Percentiles rank a stretch among this genome's conserved stretches.
These are phyloP conservation scores for Oreochromis mossambicus DNA, from an alignment of 2,797 vertebrate species.

Conservation along the genomic window DNA sequence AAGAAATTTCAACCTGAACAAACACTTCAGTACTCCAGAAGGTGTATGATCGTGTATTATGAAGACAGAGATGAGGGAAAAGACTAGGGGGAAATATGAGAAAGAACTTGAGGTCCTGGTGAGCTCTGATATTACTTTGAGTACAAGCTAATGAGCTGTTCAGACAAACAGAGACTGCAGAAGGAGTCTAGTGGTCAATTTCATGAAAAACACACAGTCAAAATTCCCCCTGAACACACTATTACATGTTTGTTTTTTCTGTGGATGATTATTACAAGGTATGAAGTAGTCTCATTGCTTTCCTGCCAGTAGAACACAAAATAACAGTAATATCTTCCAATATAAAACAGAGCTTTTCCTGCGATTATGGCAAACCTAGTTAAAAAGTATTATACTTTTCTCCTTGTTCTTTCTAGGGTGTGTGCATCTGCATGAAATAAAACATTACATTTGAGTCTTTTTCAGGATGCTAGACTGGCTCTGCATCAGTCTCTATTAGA, in stretches of 20 bases:
- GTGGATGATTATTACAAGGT: neutral
- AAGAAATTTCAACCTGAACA: neutral
- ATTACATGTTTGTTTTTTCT: neutral
- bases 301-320: neutral
- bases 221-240: neutral
- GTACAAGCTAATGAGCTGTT: neutral
- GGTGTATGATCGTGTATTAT: neutral
- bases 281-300: neutral
- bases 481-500: neutral
- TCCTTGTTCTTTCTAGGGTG: neutral
- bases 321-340: neutral
- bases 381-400: neutral
- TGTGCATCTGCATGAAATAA: neutral
- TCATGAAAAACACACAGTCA: neutral
- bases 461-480: neutral
- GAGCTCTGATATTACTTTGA: neutral
- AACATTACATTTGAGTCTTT: neutral
- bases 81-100: neutral
- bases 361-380: neutral
- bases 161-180: neutral
- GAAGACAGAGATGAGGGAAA: neutral
- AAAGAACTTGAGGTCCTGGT: neutral
- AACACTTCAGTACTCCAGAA: neutral
- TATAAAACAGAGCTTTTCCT: neutral
- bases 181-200: neutral